Conservation (phyloP, 2,797 vertebrate genomes). For the Mycteria americana region DNA sequence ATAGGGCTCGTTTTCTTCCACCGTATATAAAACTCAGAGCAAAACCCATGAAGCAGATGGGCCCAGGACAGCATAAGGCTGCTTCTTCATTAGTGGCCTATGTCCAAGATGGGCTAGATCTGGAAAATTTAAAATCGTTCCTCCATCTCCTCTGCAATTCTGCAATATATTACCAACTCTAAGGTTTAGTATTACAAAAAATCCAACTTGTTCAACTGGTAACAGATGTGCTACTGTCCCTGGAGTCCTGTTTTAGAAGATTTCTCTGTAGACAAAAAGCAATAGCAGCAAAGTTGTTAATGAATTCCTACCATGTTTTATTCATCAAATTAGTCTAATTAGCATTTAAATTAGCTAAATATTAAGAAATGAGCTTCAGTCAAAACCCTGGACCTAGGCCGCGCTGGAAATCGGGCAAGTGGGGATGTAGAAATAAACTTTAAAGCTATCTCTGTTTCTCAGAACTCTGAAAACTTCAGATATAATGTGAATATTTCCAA, state of each 20-base stretch:
- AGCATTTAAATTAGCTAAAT: conserved; percentile 67
- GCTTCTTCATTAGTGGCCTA: neutral
- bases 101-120: neutral
- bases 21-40: neutral
- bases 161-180: neutral
- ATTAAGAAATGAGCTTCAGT: conserved; percentile 37
- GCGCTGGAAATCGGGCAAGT: neutral
- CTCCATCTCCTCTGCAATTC: neutral
- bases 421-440: conserved; percentile 14
- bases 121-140: neutral
- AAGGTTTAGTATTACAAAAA: neutral
- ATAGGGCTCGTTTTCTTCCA: neutral
- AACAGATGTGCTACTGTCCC: conserved; percentile 48
- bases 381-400: neutral
- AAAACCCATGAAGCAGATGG: neutral
- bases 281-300: conserved; percentile 24
- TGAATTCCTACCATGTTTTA: conserved; percentile 48
- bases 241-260: conserved; percentile 41
- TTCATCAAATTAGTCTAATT: conserved; percentile 63
- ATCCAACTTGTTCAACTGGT: neutral
- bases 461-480: neutral
- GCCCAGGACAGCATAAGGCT: neutral
- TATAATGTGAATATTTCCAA: neutral
- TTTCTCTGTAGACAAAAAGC: conserved; percentile 46
- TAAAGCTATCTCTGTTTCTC: conserved; percentile 15